Percentiles rank a stretch among this genome's conserved stretches.
Conservation (phyloP, 2,888 invertebrate species). For the Noctua fimbriata region DNA sequence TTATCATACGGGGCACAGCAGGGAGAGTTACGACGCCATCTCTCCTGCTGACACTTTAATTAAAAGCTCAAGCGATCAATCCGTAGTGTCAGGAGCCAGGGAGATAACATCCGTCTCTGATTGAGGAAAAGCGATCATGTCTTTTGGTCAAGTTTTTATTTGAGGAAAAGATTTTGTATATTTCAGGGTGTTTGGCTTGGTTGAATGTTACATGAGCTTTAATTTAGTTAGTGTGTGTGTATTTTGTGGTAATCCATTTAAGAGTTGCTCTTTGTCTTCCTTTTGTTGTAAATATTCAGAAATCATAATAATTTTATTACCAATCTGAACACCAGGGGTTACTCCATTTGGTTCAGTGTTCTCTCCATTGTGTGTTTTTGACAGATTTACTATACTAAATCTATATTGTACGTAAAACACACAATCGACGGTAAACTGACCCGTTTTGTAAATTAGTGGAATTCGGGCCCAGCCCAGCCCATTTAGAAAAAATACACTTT, state of each 20-base stretch:
- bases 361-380: background rate
- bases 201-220: background rate
- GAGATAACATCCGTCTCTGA: conserved; percentile 46
- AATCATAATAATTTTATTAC: background rate
- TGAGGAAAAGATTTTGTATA: conserved; percentile 16
- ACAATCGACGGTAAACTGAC: background rate
- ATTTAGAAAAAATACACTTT: background rate
- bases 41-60: conserved; percentile 62
- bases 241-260: background rate
- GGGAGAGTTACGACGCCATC: conserved; percentile 58
- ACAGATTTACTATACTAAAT: background rate
- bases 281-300: background rate
- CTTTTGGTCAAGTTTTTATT: conserved; percentile 41
- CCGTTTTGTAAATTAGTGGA: background rate
- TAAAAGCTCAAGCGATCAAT: conserved; percentile 63
- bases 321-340: background rate
- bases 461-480: background rate
- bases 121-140: conserved; percentile 43
- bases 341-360: background rate
- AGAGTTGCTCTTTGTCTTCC: background rate
- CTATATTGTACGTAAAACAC: background rate
- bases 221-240: background rate
- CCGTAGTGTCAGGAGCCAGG: conserved; percentile 44
- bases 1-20: conserved; percentile 62
- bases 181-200: background rate